Base-by-base conservation (phyloP, 1,140 invertebrate species). In the Dreissena rostriformis region DNA sequence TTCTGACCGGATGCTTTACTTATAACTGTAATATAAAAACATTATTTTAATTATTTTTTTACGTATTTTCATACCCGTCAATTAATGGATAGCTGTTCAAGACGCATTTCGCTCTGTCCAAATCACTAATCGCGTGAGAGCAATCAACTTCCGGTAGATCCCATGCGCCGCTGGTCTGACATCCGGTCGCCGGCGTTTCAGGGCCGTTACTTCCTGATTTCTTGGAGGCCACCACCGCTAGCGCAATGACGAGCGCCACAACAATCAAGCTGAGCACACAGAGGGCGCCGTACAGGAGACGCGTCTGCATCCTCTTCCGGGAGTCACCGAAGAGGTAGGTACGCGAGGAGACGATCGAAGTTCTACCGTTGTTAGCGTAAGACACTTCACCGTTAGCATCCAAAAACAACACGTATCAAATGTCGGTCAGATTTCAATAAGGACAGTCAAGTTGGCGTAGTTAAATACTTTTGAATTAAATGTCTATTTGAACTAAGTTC, bases 31-130 rank as follows among this genome's bases (percentile, higher is more conserved):
- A n/a, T n/a, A n/a, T n/a, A 39, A 2, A 39, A 39, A 39, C 39
- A 39, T 5, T 5, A 39, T 39, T 5, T 8, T 5, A 5, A 39
- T 8, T 5, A 39, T 39, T 5, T 39, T 5, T 39, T 2, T 39
- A 5, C 39, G 39, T 39, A 39, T 39, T 8, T 61, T 57, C 87
- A 93, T 89, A 95, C 95, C 97, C 97, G 94, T 95, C 95, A 87
- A 96, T 95, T 81, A 96, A 93, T 89, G 95, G 95, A 91, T 95
- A 94, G 93, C 95, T 94, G 88, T 93, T 93, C 87, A 96, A 93
- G 72, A 95, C 94, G 90, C 94, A 94, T 84, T 94, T 94, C 65
- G 95, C 95, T 81, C 94, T 82, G 5, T 86, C 86, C 55, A 88
- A 92, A 87, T 87, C 65, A 19, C 52, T 65, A 19, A 39, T 24